Percentiles rank a stretch among this genome's conserved stretches.
phyloP scores from a whole-genome alignment of 2,797 vertebrate genomes.

The Ptychobarbus kaznakovi region DNA sequence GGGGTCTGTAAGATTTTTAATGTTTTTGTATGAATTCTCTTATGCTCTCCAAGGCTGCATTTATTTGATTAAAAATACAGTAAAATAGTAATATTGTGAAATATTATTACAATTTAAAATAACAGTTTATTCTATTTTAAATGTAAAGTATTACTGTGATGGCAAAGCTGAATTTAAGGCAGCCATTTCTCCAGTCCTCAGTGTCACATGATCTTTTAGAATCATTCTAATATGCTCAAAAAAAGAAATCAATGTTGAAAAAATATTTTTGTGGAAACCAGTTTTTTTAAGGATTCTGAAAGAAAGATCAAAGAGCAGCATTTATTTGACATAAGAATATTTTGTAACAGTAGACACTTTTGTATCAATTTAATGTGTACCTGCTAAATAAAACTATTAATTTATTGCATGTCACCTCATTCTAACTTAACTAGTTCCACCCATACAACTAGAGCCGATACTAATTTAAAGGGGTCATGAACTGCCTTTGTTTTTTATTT shows the following conservation, averaged over 20 bases:
- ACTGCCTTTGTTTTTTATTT: too few relatives aligned
- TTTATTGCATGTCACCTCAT: not conserved
- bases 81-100: not conserved
- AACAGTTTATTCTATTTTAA: not conserved
- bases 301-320: not conserved
- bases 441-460: not conserved
- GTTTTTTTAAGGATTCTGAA: not conserved
- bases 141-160: not conserved
- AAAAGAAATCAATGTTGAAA: not conserved
- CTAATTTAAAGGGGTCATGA: not conserved
- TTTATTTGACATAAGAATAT: not conserved
- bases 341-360: not conserved
- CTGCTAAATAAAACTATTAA: not conserved
- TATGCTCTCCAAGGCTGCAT: not conserved
- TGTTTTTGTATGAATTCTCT: not conserved
- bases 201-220: not conserved
- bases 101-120: not conserved
- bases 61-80: not conserved
- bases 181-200: not conserved
- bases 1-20: too few relatives aligned
- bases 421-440: not conserved
- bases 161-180: not conserved
- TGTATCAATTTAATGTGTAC: not conserved
- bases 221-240: not conserved
- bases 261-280: not conserved